Base-by-base conservation (phyloP, 92 coral and sea anemone genomes). In the Porites evermanni region DNA sequence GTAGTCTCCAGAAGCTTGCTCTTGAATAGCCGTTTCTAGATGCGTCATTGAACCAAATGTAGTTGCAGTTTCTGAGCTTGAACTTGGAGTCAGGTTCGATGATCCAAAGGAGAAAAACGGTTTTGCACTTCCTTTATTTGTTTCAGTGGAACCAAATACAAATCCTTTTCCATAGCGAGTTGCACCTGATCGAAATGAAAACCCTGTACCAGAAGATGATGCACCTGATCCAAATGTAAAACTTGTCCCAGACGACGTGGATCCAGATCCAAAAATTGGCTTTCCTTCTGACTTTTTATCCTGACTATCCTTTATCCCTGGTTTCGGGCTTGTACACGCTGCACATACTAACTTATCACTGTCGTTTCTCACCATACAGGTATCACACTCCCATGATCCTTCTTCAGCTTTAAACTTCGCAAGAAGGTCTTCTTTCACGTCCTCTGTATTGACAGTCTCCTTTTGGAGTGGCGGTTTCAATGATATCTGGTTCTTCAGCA, bases 331-430 rank as follows among this genome's bases (percentile, higher is more conserved):
- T 67, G 23, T 61, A 77, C 96, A 93, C 20, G 96, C 96, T 44
- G 21, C 80, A 81, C 96, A 93, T 21, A 14, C 54, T n/a, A 79
- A 65, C 51, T 72, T 58, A 18, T 93, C 88, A 4, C 67, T 75
- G 64, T 38, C 84, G 64, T 93, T 93, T 59, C 63, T 87, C n/a
- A 90, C 79, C 59, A 80, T 71, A 67, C 96, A 93, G 1, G n/a
- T 67, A 12, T 81, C 86, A 52, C 96, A 93, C 53, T 93, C 92
- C 95, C 95, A 93, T 0, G 95, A 87, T n/a, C 86, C 93, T 78
- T 82, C 76, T 0, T 82, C 75, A 1, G 92, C 80, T 74, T 87
- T 82, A 44, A 90, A 93, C 84, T 80, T 89, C 1, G 87, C 64
- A 38, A 75, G 38, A 4, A 85, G 19, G 32, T 85, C 89, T 20